Evolutionary conservation across 2,113 vertebrate genomes (phyloP), one percentile per base, ranked within the genome.

Genomic region (Struthidea cinerea): DNA sequence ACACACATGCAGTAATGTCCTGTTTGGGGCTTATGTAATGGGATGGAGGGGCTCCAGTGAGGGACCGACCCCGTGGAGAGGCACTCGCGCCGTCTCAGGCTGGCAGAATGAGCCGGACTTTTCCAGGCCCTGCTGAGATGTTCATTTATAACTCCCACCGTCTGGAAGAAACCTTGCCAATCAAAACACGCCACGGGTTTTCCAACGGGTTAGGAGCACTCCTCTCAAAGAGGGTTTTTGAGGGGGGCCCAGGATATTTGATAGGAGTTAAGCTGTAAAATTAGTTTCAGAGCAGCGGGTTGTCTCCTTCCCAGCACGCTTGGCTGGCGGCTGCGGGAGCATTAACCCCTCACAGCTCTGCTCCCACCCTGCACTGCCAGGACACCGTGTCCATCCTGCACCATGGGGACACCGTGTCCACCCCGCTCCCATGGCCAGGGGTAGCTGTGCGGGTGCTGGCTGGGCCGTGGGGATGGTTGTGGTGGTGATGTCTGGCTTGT

Each of bases 71-170:
- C 94, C 35, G 60, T 16, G 23, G 91, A 92, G 94, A 93, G 97
- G 97, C 97, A 76, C 96, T 93, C 94, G n/a, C 94, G 9, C 92
- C 59, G 74, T 96, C 94, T 97, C 78, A 70, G 93, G 98, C 97
- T 98, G 97, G 97, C 97, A 85, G 97, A 98, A 97, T 97, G 97
- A 98, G 96, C 90, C 1, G 97, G 96, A 93, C 98, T 99, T 98
- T 99, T 98, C 97, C 97, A 98, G 98, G 97, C 95, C 97, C 96
- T 24, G 98, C 96, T 90, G 97, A 98, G 98, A 98, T 97, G 97
- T 98, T 99, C 98, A 98, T 98, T 98, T 97, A 97, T 98, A 98
- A 98, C 98, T 97, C 98, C 98, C 98, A 97, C 97, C 89, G 98
- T 98, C 99, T 98, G 98, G 98, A 94, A 95, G 93, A 79, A 96